phyloP scores from a whole-genome alignment of 2,113 vertebrate genomes.

The Peromyscus polionotus region DNA sequence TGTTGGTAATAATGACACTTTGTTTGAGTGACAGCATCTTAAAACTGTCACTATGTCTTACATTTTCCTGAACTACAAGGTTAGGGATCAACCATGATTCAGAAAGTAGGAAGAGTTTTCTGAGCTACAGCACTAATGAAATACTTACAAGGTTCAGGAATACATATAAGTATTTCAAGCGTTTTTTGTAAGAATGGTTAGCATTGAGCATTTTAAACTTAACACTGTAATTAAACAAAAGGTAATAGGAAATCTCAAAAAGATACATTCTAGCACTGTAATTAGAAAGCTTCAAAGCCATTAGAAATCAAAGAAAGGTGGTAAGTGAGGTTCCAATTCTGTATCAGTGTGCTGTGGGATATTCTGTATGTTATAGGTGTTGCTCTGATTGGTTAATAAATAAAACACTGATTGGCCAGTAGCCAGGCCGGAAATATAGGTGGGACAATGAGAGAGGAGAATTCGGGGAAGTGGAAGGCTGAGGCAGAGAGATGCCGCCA shows the following conservation, averaged over 20 bases:
- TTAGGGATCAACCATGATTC: background rate
- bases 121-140: conserved; percentile 26
- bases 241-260: background rate
- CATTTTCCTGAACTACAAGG: background rate
- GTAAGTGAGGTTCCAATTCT: background rate
- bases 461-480: too few species aligned
- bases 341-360: background rate
- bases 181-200: conserved; percentile 30
- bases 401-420: too few species aligned
- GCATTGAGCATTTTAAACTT: conserved; percentile 8
- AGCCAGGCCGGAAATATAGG: too few species aligned
- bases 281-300: conserved; percentile 3
- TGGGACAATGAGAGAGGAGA: too few species aligned
- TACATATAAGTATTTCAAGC: background rate
- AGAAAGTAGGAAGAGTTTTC: background rate
- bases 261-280: background rate
- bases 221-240: background rate
- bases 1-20: background rate
- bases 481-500: too few species aligned
- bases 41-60: background rate
- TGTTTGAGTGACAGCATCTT: background rate
- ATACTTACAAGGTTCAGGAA: background rate
- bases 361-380: too few species aligned
- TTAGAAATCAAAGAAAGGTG: conserved; percentile 18
- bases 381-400: too few species aligned